Evolutionary conservation across 2,113 vertebrate species (phyloP).

Genomic region (Carlito syrichta): DNA sequence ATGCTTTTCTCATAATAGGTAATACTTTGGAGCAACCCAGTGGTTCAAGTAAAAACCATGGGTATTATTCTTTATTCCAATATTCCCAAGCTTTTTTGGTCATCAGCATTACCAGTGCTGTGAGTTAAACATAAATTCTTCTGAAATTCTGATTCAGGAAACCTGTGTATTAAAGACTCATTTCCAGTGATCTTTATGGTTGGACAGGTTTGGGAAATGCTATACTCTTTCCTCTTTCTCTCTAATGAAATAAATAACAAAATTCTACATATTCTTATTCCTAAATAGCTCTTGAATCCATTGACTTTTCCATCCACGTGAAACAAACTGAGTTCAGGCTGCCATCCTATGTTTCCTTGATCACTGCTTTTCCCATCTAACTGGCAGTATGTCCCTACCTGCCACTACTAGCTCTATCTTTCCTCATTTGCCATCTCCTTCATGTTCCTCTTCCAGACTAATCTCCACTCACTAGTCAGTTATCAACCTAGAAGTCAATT

Average conservation of each 20-base stretch:
- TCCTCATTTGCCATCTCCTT: neutral
- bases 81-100: neutral
- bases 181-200: neutral
- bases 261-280: neutral
- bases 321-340: neutral
- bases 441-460: neutral
- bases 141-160: neutral
- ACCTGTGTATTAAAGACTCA: neutral
- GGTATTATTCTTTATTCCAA: accelerated
- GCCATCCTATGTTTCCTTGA: accelerated
- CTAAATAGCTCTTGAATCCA: neutral
- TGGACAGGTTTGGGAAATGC: neutral
- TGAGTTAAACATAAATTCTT: neutral
- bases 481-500: neutral
- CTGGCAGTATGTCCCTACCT: neutral
- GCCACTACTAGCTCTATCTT: accelerated
- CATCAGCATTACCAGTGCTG: no score
- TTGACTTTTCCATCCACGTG: neutral
- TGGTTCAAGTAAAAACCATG: neutral
- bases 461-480: no score
- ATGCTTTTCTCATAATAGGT: accelerated
- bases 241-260: neutral
- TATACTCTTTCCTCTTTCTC: neutral
- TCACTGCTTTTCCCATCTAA: neutral
- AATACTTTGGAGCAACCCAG: neutral